Conservation (phyloP, 2,888 invertebrate genomes). For the Nineta flava region DNA sequence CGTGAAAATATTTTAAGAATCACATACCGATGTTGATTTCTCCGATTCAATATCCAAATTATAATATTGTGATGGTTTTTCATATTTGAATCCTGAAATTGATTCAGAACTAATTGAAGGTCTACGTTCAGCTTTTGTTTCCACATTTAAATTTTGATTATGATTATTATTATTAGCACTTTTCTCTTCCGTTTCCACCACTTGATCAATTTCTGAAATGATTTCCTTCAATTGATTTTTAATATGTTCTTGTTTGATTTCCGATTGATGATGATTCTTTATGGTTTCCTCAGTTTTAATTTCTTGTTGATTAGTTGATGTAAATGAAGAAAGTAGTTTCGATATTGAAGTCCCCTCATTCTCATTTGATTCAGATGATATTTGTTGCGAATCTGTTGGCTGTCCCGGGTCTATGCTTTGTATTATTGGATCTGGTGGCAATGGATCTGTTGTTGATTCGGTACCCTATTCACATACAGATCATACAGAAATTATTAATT, state of each 20-base stretch:
- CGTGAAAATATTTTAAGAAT: no score
- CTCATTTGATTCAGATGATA: not conserved
- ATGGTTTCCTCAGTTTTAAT: conserved; percentile 2
- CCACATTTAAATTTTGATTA: no score
- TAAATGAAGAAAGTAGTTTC: not conserved
- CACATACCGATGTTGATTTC: no score
- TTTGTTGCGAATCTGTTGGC: not conserved
- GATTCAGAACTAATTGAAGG: conserved; percentile 6
- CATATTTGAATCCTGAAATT: conserved; percentile 13
- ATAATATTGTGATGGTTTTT: conserved; percentile 8
- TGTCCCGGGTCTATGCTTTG: not conserved
- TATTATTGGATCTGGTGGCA: not conserved
- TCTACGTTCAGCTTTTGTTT: not conserved
- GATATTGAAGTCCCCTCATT: not conserved
- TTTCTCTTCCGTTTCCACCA: conserved; percentile 31
- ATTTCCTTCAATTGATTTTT: conserved; percentile 40
- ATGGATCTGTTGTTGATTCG: not conserved
- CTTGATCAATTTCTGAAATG: conserved; percentile 41
- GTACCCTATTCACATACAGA: not conserved
- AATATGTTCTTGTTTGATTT: conserved; percentile 35
- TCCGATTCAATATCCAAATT: no score
- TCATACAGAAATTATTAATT: no score
- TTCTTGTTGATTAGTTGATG: not conserved
- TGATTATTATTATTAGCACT: conserved; percentile 11
- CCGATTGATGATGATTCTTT: conserved; percentile 11